Conservation (phyloP, 2,888 invertebrate species). For the Alviniconcha strummeri region DNA sequence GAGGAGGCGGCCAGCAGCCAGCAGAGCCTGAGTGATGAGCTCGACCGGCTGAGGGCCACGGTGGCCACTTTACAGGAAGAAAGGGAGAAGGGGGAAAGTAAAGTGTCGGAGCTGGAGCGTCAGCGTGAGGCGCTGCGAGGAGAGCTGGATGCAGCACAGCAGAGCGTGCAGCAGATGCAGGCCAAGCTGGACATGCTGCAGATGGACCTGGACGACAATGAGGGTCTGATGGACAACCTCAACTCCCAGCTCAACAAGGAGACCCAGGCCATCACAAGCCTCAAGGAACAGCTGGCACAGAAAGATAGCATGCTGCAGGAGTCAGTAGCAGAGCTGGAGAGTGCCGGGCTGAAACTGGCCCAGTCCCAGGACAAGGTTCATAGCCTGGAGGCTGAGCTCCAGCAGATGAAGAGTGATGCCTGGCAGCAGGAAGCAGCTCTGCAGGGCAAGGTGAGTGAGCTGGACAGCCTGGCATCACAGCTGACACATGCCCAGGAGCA, state of each 20-base stretch:
- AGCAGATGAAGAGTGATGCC: constrained; percentile 29
- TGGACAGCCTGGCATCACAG: constrained; percentile 14
- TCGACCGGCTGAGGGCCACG: constrained; percentile 29
- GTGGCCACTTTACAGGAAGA: neutral
- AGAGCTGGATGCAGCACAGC: constrained; percentile 33
- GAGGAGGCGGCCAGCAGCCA: constrained; percentile 40
- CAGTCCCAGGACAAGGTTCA: constrained; percentile 18
- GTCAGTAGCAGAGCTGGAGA: constrained; percentile 19
- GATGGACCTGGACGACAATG: constrained; percentile 46
- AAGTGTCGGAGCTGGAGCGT: constrained; percentile 27
- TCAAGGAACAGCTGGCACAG: constrained; percentile 35
- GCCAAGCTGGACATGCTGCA: constrained; percentile 48
- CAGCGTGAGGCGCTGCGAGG: constrained; percentile 33
- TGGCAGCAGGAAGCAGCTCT: constrained; percentile 20
- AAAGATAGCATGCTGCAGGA: constrained; percentile 34
- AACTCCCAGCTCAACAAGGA: constrained; percentile 40
- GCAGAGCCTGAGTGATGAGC: constrained; percentile 34
- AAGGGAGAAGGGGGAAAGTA: constrained; percentile 33
- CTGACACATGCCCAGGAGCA: constrained; percentile 20
- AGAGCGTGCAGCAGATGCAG: constrained; percentile 35
- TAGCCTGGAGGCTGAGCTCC: constrained; percentile 30
- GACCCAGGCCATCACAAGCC: constrained; percentile 38
- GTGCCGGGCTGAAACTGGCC: neutral
- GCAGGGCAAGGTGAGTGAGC: constrained; percentile 7
- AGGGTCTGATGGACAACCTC: constrained; percentile 36